Conservation (phyloP, 2,888 invertebrate species). For the Notodonta dromedarius region DNA sequence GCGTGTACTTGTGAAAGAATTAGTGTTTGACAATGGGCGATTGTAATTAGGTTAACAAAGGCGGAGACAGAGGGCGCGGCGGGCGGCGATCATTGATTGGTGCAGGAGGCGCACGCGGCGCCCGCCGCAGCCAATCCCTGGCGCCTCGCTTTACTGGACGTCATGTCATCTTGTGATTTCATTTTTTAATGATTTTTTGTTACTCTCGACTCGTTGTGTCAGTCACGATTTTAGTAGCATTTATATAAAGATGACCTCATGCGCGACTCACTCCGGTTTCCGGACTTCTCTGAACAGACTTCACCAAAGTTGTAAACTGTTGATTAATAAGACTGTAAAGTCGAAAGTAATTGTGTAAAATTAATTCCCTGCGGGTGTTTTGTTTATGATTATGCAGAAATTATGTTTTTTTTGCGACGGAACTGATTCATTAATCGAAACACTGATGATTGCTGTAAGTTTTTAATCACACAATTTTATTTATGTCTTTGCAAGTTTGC, state of each 20-base stretch:
- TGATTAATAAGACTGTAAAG: no score
- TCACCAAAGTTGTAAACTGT: no score
- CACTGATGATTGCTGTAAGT: no score
- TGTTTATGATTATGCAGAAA: no score
- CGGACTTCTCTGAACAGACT: no score
- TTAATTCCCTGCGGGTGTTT: no score
- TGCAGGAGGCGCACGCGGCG: not conserved
- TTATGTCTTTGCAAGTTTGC: no score
- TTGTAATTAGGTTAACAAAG: conserved; percentile 38
- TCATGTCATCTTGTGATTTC: not conserved
- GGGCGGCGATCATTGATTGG: conserved; percentile 14
- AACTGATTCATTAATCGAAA: no score
- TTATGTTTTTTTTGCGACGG: no score
- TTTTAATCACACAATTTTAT: no score
- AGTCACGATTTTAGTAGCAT: conserved; percentile 2
- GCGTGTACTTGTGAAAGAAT: conserved; percentile 14
- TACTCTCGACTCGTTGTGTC: not conserved
- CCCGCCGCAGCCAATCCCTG: not conserved
- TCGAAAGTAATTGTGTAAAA: no score
- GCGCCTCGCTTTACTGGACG: not conserved
- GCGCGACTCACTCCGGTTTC: no score
- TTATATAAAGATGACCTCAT: not conserved
- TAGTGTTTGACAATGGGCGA: conserved; percentile 30
- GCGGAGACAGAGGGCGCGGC: conserved; percentile 19
- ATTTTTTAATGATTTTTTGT: conserved; percentile 3